A percentile compares a stretch with the other conserved stretches of the same genome.
These are phyloP conservation scores for Charadrius vociferus DNA, from an alignment of 2,113 vertebrate genomes.

Conservation along the genomic window DNA sequence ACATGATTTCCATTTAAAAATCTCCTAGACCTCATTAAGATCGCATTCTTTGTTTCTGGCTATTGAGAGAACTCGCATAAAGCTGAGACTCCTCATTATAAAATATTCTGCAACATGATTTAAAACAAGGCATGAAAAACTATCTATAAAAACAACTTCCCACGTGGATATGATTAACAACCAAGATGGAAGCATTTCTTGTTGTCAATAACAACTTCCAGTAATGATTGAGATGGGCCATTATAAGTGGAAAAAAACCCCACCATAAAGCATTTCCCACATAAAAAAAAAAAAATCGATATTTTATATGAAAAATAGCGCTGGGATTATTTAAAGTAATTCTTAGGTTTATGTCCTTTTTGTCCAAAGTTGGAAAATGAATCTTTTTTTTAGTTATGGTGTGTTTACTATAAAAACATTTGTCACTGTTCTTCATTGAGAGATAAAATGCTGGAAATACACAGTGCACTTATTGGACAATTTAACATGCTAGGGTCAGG, in stretches of 20 bases:
- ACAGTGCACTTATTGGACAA: background rate
- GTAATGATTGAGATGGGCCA: constrained; percentile 16
- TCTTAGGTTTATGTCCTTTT: constrained; percentile 15
- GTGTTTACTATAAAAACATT: constrained; percentile 59
- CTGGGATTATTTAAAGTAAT: constrained; percentile 11
- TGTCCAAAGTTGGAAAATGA: constrained; percentile 33
- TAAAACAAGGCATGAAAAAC: constrained; percentile 49
- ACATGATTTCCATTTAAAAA: constrained; percentile 36
- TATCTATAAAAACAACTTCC: constrained; percentile 42
- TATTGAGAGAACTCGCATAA: constrained; percentile 28
- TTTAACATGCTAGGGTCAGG: constrained; percentile 17
- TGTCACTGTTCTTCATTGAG: constrained; percentile 42
- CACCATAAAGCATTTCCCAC: background rate
- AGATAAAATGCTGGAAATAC: constrained; percentile 47
- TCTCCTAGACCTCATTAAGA: constrained; percentile 62
- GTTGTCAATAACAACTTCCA: constrained; percentile 50
- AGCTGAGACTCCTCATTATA: constrained; percentile 54
- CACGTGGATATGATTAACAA: constrained; percentile 52
- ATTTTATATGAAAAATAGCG: background rate
- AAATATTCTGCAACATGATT: constrained; percentile 47
- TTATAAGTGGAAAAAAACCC: background rate
- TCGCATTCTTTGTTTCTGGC: constrained; percentile 24
- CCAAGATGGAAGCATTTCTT: constrained; percentile 34
- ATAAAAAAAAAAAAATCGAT: background rate
- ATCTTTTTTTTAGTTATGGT: background rate